phyloP scores from a whole-genome alignment of 2,888 invertebrate genomes.

The Drosophila rellima region DNA sequence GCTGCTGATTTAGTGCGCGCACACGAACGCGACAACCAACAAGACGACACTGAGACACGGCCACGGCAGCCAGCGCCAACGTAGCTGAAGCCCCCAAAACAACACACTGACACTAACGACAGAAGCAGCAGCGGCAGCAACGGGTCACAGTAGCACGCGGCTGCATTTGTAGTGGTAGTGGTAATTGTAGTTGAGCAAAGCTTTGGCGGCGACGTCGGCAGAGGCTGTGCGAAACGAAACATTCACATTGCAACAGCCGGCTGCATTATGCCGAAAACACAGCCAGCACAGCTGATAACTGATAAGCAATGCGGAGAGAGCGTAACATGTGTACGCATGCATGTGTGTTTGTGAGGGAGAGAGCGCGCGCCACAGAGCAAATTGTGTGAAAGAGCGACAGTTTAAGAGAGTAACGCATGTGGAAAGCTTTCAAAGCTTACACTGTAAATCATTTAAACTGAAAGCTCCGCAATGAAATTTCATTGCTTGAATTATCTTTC shows the following conservation, averaged over 20 bases:
- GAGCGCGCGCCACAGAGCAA: conserved; percentile 3
- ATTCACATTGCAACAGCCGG: conserved; percentile 46
- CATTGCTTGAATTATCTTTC: too few relatives aligned
- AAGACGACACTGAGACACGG: conserved; percentile 83
- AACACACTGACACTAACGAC: conserved; percentile 67
- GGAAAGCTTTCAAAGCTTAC: conserved; percentile 59
- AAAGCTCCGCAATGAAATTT: too few relatives aligned
- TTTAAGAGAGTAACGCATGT: neutral
- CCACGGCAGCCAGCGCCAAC: conserved; percentile 54
- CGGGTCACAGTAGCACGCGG: conserved; percentile 54
- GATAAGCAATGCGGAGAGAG: conserved; percentile 58
- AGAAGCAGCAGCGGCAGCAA: conserved; percentile 25
- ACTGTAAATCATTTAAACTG: too few relatives aligned
- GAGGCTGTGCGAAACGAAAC: conserved; percentile 42
- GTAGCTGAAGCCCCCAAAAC: conserved; percentile 50
- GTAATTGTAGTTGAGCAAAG: conserved; percentile 64
- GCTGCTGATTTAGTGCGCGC: conserved; percentile 69
- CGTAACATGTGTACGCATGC: neutral
- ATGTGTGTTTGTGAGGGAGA: neutral
- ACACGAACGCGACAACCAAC: conserved; percentile 85
- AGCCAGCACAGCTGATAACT: conserved; percentile 74
- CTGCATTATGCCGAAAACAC: conserved; percentile 18
- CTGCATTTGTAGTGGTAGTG: conserved; percentile 35
- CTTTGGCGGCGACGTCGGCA: conserved; percentile 64
- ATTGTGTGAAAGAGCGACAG: conserved; percentile 31